Evolutionary conservation across 2,797 vertebrate genomes (phyloP).

Genomic region (Eleutherodactylus coqui): DNA sequence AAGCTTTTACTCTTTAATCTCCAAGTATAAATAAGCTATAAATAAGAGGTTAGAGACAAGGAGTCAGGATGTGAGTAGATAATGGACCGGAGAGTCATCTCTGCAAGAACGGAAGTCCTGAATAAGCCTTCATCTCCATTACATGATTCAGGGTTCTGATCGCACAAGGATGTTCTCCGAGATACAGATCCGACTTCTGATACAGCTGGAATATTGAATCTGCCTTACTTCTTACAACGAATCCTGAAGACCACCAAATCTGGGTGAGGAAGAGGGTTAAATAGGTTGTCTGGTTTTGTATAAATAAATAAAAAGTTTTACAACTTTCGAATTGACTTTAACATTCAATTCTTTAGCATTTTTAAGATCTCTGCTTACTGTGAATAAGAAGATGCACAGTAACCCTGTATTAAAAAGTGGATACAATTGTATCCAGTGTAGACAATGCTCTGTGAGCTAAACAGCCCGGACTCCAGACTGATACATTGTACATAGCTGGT

Average conservation of each 20-base stretch:
- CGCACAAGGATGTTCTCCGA: slow-evolving; percentile 11
- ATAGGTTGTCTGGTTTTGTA: too few relatives aligned
- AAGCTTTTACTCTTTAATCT: not conserved
- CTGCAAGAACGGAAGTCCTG: slow-evolving; percentile 21
- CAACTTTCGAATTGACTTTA: not conserved
- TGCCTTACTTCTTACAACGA: not conserved
- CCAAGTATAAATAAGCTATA: not conserved
- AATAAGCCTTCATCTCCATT: slow-evolving; percentile 36
- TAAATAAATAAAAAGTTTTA: not conserved
- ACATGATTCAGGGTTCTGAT: slow-evolving; percentile 9
- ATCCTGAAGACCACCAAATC: not conserved
- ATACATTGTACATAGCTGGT: too few relatives aligned
- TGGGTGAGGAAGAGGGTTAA: not conserved
- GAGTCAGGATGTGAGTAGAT: slow-evolving; percentile 28
- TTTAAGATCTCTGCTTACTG: not conserved
- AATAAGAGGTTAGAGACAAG: slow-evolving; percentile 26
- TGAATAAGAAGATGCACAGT: not conserved
- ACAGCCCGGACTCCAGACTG: too few relatives aligned
- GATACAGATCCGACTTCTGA: not conserved
- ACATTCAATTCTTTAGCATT: too few relatives aligned
- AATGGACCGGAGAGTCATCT: slow-evolving; percentile 29
- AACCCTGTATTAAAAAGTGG: too few relatives aligned
- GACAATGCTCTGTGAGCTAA: too few relatives aligned
- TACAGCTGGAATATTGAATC: not conserved
- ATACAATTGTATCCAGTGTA: too few relatives aligned